phyloP scores from a whole-genome alignment of 2,888 invertebrate genomes.

The Steinernema carpocapsae region DNA sequence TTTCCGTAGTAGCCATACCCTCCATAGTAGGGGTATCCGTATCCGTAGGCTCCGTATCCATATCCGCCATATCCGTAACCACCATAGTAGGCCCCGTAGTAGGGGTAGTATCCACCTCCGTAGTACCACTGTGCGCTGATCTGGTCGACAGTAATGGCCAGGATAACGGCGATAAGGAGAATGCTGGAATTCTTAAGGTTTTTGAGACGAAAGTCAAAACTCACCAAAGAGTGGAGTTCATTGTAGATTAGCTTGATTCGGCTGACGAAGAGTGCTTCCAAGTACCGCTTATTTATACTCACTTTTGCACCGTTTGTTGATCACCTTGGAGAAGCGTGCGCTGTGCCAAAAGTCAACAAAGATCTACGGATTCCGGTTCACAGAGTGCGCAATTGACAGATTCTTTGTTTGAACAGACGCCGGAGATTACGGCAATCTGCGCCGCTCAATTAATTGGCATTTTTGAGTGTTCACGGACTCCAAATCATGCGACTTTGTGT shows the following conservation, averaged over 20 bases:
- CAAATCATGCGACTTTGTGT: too few species aligned
- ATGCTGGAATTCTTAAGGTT: neutral
- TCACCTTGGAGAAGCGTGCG: slow-evolving; percentile 6
- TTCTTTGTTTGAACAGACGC: slow-evolving; percentile 18
- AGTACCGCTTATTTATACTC: slow-evolving; percentile 4
- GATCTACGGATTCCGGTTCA: neutral
- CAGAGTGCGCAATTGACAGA: slow-evolving; percentile 23
- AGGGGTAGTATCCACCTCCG: neutral
- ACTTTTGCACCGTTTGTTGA: slow-evolving; percentile 14
- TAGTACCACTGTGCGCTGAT: slow-evolving; percentile 31
- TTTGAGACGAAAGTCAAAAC: neutral
- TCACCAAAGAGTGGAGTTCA: slow-evolving; percentile 17
- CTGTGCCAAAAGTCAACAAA: slow-evolving; percentile 28
- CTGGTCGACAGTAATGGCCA: slow-evolving; percentile 18
- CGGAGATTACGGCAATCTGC: neutral
- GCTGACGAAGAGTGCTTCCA: neutral
- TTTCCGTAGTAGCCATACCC: neutral
- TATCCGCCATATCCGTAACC: neutral
- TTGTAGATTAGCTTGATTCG: neutral
- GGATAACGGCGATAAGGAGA: slow-evolving; percentile 5
- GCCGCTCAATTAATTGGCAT: slow-evolving; percentile 18
- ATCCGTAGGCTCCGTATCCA: neutral
- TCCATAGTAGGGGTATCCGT: slow-evolving; percentile 3
- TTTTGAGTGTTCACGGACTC: neutral
- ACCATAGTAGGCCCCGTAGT: neutral